Base-by-base conservation (phyloP, 2,797 vertebrate species). In the Setipinna tenuifilis region DNA sequence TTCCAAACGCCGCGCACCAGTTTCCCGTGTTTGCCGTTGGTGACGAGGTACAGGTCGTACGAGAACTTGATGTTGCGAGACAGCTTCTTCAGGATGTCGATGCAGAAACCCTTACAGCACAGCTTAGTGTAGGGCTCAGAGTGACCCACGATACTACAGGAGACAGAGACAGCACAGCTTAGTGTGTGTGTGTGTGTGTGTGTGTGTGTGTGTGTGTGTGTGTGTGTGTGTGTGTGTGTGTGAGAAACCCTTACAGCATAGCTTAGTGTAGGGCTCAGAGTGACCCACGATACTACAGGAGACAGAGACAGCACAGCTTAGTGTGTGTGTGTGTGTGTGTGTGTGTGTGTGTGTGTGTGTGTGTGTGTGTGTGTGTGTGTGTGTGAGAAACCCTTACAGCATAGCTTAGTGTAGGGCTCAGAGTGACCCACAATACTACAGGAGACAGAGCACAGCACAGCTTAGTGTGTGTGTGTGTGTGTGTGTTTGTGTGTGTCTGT, bases 231-330 rank as follows among this genome's bases (percentile, higher is more conserved):
- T 41, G n/a, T n/a, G n/a, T n/a, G n/a, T n/a, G n/a, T n/a, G n/a
- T n/a, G n/a, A 97, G 93, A 97, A 97, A 35, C 97, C 97, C 91
- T 97, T 97, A 89, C 97, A 98, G 91, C 97, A 98, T 46, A 97
- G 93, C 88, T 98, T 98, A 88, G 95, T 96, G 90, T 97, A 97
- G 50, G 97, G 96, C 82, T 97, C 95, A 0, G 95, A 94, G 0
- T 97, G 96, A 28, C 96, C 95, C 0, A 97, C 92, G 0, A 95
- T 95, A 21, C 96, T 97, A 90, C 82, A 92, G 85, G 81, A 59
- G 82, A 17, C 31, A 35, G 17, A 14, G 16, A 35, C 9, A 41
- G 75, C 19, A 41, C 2, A 41, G 1, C 5, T 41, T 5, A 41
- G 1, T 41, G 28, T 41, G 2, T 41, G 35, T 41, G 35, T 41